Evolutionary conservation across 2,797 vertebrate species (phyloP), one percentile per base, ranked within the genome.

Genomic region (Pseudomugil tenellus): DNA sequence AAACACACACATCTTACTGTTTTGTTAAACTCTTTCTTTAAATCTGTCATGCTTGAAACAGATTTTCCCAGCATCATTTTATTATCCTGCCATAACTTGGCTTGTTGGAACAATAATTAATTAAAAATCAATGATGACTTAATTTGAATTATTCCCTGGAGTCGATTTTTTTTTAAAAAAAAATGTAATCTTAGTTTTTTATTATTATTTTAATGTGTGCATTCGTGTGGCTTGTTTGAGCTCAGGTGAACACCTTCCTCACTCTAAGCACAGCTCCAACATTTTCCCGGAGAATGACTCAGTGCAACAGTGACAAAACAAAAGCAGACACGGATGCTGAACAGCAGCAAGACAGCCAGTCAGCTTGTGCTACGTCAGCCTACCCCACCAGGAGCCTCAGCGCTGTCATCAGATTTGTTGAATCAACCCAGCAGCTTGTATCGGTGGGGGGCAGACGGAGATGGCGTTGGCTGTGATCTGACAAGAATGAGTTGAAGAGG

Each of bases 351-450:
- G 75, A 57, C 76, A 72, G 73, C 87, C 87, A 87, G 76, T 89
- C 81, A 74, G 83, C 84, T 70, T 62, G 41, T 76, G 87, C 85
- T 46, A 87, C 86, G 84, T 89, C 84, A 88, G 81, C 76, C 57
- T 1, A 14, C 72, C 73, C 68, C 81, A 76, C 55, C 56, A 1
- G 74, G 78, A 74, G 72, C 70, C 63, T 78, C 71, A 6, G 65
- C 2, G 66, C 79, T 72, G 87, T 84, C 82, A 67, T 80, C 83
- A 80, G 32, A 89, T 86, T 74, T 74, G 83, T 80, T 63, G 80
- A 81, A 76, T 72, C 75, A 43, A 76, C 68, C 67, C 60, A 73
- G 77, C 63, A 54, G 80, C 77, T 76, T 13, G 29, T 21, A 72
- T 77, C 39, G 39, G 58, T 68, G 64, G 70, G 61, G 41, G 66